Percentiles rank a stretch among this genome's conserved stretches.
Evolutionary conservation across 2,113 vertebrate genomes (phyloP).

Genomic region (Naja naja): DNA sequence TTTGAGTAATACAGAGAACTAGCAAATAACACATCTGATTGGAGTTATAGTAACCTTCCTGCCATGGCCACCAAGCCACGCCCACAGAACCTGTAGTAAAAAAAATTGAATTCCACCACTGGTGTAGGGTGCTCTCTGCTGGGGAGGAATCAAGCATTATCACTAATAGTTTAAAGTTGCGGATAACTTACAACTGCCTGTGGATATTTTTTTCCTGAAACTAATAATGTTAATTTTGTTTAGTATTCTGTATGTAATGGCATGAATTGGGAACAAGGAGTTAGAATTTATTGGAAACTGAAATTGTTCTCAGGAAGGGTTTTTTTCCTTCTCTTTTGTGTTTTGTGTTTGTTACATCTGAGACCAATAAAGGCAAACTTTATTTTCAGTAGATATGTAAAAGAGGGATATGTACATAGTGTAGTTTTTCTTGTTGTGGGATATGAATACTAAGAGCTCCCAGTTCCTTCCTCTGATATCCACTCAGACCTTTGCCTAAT

Average conservation of each 20-base stretch:
- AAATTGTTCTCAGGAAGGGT: not conserved
- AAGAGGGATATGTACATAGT: not conserved
- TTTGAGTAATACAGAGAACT: too few species aligned
- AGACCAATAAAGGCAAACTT: not conserved
- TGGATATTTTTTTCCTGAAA: not conserved
- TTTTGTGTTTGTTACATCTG: not conserved
- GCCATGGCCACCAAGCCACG: too few species aligned
- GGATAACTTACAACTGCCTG: not conserved
- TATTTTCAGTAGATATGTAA: not conserved
- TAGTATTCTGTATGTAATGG: not conserved
- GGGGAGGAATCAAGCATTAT: constrained; percentile 26
- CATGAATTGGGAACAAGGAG: not conserved
- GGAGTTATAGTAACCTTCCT: too few species aligned
- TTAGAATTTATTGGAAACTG: constrained; percentile 10
- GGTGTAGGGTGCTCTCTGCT: constrained; percentile 55
- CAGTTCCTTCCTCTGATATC: not conserved
- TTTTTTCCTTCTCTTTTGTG: too few species aligned
- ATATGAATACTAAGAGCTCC: not conserved
- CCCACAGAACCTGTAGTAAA: too few species aligned
- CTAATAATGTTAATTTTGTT: not conserved
- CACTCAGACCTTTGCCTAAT: not conserved
- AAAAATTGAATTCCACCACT: too few species aligned
- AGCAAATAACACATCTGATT: too few species aligned
- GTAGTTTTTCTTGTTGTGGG: not conserved
- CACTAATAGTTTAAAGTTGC: not conserved